phyloP scores from a whole-genome alignment of 1,140 invertebrate species.

The Orussus abietinus region DNA sequence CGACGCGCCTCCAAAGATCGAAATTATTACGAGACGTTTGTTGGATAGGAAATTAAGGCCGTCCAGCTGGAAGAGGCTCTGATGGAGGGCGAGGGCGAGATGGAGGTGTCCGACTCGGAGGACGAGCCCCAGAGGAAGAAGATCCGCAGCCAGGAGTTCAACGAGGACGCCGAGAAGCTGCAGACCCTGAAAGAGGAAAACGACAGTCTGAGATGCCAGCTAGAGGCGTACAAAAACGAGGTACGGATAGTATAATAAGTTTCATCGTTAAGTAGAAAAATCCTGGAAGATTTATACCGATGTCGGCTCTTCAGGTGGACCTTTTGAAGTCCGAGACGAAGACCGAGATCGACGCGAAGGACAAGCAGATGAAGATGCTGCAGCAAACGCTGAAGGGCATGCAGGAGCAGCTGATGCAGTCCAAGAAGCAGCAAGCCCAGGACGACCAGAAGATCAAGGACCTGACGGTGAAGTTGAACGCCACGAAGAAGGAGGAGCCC shows the following conservation, averaged over 20 bases:
- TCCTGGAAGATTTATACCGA: background rate
- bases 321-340: slow-evolving; percentile 65
- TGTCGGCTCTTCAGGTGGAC: slow-evolving; percentile 58
- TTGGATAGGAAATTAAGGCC: slow-evolving; percentile 74
- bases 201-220: slow-evolving; percentile 84
- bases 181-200: slow-evolving; percentile 72
- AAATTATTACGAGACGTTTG: too few species aligned
- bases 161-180: slow-evolving; percentile 40
- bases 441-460: slow-evolving; percentile 61
- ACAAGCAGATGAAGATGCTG: slow-evolving; percentile 68
- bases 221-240: slow-evolving; percentile 94
- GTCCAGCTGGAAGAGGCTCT: slow-evolving; percentile 71
- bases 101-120: slow-evolving; percentile 77
- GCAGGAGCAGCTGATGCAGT: slow-evolving; percentile 70
- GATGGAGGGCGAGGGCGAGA: slow-evolving; percentile 71
- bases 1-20: too few species aligned
- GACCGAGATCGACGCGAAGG: slow-evolving; percentile 64
- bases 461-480: slow-evolving; percentile 55
- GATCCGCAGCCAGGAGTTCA: slow-evolving; percentile 36
- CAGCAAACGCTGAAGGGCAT: slow-evolving; percentile 78
- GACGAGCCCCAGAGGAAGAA: slow-evolving; percentile 58
- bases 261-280: background rate
- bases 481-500: slow-evolving; percentile 39
- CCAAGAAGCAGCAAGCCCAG: slow-evolving; percentile 60
- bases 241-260: too few species aligned